These are phyloP conservation scores for Aelia acuminata DNA, from an alignment of 2,888 invertebrate species.

Conservation along the genomic window DNA sequence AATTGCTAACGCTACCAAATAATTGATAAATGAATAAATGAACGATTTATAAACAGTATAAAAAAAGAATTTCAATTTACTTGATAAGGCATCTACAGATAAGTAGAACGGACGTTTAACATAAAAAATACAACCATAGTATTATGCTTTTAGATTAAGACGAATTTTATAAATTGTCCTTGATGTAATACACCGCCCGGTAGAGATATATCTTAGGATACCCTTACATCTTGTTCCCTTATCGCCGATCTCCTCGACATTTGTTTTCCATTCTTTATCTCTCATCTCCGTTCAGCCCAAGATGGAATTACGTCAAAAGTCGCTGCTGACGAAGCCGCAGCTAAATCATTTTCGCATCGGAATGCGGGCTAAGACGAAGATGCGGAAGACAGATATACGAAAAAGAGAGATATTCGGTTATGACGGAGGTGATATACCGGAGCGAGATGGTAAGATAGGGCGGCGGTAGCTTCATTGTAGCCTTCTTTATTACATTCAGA, in stretches of 20 bases:
- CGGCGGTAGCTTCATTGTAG: constrained; percentile 60
- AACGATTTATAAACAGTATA: not conserved
- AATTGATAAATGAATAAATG: not conserved
- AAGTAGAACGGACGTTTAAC: not conserved
- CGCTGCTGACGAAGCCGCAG: not conserved
- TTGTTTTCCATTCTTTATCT: constrained; percentile 37
- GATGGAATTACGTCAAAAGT: constrained; percentile 24
- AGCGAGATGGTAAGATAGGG: constrained; percentile 36
- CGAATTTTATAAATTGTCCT: constrained; percentile 40
- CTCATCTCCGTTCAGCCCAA: not conserved
- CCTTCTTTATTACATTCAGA: constrained; percentile 61
- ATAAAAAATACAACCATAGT: not conserved
- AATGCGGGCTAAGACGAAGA: constrained; percentile 1
- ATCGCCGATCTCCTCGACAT: not conserved
- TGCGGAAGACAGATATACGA: not conserved
- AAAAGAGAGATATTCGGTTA: constrained; percentile 46
- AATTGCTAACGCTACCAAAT: not conserved
- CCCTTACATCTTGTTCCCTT: constrained; percentile 45
- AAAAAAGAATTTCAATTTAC: not conserved
- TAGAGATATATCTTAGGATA: constrained; percentile 40
- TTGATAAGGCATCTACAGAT: not conserved
- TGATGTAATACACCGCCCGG: constrained; percentile 24
- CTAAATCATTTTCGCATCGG: constrained; percentile 41
- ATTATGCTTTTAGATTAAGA: constrained; percentile 3
- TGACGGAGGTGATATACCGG: constrained; percentile 46